A percentile compares a stretch with the other conserved stretches of the same genome.
Conservation (phyloP, 2,797 vertebrate species). For the Trichosurus vulpecula region DNA sequence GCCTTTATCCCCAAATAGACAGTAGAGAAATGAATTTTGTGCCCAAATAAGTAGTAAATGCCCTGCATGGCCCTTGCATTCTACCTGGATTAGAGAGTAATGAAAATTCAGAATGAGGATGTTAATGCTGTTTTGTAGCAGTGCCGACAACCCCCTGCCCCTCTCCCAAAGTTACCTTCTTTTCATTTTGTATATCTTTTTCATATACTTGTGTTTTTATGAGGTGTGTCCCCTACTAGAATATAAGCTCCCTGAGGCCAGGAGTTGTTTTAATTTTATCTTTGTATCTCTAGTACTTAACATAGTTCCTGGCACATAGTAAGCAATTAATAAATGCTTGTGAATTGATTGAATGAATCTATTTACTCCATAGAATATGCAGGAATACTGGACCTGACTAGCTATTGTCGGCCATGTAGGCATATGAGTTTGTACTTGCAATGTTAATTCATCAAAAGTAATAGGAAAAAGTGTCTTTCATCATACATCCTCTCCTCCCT, state of each 20-base stretch:
- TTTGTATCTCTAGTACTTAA: background rate
- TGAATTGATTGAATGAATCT: background rate
- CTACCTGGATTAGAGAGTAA: background rate
- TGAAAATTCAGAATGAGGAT: background rate
- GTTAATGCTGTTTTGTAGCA: background rate
- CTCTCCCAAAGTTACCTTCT: background rate
- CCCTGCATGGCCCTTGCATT: background rate
- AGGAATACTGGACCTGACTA: background rate
- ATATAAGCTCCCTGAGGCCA: background rate
- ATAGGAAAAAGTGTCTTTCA: background rate
- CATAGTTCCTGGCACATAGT: background rate
- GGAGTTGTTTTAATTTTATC: background rate
- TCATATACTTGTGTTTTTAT: background rate
- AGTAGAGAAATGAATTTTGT: background rate
- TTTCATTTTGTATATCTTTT: background rate
- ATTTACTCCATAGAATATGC: background rate
- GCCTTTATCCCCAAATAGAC: background rate
- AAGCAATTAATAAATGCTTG: background rate
- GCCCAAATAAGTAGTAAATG: background rate
- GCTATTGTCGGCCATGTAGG: background rate
- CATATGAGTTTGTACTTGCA: background rate
- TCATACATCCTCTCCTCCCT: background rate
- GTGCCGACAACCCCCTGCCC: background rate
- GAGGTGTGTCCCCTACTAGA: too few relatives aligned
- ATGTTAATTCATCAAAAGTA: background rate